Evolutionary conservation across 2,797 vertebrate genomes (phyloP).

Genomic region (Phataginus tetradactyla): DNA sequence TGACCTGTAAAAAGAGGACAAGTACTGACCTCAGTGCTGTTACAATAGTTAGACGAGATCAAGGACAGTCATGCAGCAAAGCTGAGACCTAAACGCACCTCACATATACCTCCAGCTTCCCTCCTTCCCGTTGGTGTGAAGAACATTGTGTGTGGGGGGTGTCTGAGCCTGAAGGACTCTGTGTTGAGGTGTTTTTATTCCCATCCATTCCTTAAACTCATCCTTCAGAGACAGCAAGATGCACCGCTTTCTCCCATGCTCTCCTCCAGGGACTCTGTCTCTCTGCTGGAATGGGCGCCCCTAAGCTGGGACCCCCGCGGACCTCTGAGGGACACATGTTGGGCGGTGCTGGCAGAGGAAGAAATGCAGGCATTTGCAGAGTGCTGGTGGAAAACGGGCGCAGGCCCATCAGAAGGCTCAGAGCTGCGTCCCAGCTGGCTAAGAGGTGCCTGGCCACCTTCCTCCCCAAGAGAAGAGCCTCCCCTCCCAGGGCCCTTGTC

Average conservation of each 20-base stretch:
- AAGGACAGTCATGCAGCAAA: not conserved
- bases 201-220: not conserved
- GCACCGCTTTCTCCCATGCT: not conserved
- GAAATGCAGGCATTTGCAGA: conserved; percentile 1
- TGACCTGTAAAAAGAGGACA: not conserved
- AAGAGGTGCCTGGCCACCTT: not conserved
- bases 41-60: not conserved
- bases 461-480: not conserved
- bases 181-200: not conserved
- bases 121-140: not conserved
- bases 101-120: not conserved
- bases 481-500: not conserved
- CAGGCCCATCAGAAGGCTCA: not conserved
- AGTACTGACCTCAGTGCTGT: not conserved
- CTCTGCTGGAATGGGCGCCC: not conserved
- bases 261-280: not conserved
- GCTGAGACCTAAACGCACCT: not conserved
- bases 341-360: not conserved
- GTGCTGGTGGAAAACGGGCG: not conserved
- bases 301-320: not conserved
- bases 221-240: not conserved
- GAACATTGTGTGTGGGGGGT: not conserved
- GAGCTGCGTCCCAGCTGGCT: not conserved
- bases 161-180: not conserved
- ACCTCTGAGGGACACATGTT: not conserved